Percentiles rank a stretch among this genome's conserved stretches.
phyloP scores from a whole-genome alignment of 2,797 vertebrate genomes.

The Brachymystax lenok region DNA sequence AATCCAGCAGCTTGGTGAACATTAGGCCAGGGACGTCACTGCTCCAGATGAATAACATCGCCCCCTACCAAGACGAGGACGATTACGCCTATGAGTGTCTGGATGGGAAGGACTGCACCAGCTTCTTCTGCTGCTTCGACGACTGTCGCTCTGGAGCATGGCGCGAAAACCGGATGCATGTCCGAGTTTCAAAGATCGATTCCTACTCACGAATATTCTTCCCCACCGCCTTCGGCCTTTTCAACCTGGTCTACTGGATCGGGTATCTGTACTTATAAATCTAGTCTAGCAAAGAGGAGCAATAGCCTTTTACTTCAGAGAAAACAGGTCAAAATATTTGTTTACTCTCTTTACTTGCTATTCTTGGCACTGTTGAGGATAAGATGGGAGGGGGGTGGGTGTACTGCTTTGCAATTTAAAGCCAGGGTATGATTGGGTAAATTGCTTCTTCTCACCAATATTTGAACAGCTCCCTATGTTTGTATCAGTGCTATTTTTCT shows the following conservation, averaged over 20 bases:
- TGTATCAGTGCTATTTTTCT: conserved; percentile 40
- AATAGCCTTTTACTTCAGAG: conserved; percentile 37
- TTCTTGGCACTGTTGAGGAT: conserved; percentile 14
- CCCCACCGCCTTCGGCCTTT: conserved; percentile 94
- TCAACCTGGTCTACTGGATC: conserved; percentile 96
- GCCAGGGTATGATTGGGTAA: conserved; percentile 1
- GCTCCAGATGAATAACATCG: conserved; percentile 89
- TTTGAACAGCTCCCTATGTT: conserved; percentile 13
- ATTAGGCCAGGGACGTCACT: conserved; percentile 87
- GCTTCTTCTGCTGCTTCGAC: conserved; percentile 97
- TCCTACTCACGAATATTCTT: conserved; percentile 95
- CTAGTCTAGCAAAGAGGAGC: conserved; percentile 26
- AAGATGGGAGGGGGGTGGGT: neutral
- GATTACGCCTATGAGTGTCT: conserved; percentile 90
- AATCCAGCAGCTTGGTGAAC: conserved; percentile 78
- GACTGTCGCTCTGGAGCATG: conserved; percentile 93
- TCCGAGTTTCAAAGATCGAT: conserved; percentile 94
- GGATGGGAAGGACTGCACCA: conserved; percentile 93
- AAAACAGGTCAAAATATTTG: conserved; percentile 23
- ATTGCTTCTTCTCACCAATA: conserved; percentile 17
- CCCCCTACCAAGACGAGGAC: conserved; percentile 82
- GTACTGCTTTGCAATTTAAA: conserved; percentile 8
- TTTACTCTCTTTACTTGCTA: conserved; percentile 48
- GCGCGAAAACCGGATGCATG: conserved; percentile 92
- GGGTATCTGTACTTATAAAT: conserved; percentile 92